A percentile compares a stretch with the other conserved stretches of the same genome.
Evolutionary conservation across 2,797 vertebrate species (phyloP).

Genomic region (Trichosurus vulpecula): DNA sequence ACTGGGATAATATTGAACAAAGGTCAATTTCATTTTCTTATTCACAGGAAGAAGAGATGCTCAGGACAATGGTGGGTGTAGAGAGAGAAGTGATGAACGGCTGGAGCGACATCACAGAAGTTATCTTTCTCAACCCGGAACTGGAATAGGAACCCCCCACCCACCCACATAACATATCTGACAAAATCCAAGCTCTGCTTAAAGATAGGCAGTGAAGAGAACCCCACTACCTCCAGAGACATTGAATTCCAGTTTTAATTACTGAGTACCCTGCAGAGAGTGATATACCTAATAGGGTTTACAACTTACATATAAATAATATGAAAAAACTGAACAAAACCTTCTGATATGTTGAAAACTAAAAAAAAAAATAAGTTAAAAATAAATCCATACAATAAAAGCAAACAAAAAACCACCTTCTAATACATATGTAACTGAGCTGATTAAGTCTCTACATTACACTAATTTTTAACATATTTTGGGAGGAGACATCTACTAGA

Average conservation of each 20-base stretch:
- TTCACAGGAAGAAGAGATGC: conserved; percentile 44
- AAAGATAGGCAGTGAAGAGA: neutral
- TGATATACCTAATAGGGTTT: neutral
- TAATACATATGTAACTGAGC: neutral
- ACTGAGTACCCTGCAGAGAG: neutral
- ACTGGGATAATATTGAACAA: neutral
- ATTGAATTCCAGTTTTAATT: neutral
- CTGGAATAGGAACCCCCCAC: neutral
- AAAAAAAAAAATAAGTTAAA: too few relatives aligned
- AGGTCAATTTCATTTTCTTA: neutral
- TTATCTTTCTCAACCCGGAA: neutral
- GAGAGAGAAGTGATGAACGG: neutral
- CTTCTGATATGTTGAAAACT: neutral
- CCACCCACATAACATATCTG: neutral
- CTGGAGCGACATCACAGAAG: neutral
- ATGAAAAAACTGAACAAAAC: neutral
- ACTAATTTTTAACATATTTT: neutral
- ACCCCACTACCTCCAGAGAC: neutral
- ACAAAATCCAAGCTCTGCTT: neutral
- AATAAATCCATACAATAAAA: too few relatives aligned
- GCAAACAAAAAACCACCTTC: too few relatives aligned
- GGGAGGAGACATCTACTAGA: neutral
- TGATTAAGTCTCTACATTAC: neutral
- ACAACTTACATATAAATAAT: neutral
- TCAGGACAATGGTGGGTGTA: neutral